phyloP scores from a whole-genome alignment of 2,888 invertebrate species.

The Hyles lineata region DNA sequence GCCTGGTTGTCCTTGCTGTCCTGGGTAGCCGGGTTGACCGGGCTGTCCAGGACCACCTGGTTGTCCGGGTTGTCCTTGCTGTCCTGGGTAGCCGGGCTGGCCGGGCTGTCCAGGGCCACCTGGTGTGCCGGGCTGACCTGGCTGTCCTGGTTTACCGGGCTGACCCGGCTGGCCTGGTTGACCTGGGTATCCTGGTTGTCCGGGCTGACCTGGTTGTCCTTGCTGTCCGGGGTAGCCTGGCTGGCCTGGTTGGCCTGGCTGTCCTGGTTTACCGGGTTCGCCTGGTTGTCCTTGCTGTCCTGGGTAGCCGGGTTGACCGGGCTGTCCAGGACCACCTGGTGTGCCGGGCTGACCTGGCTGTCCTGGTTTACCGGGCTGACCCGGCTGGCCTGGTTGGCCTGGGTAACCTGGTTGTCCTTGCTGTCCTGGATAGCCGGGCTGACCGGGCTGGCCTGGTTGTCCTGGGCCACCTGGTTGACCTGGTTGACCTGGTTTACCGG shows the following conservation, averaged over 20 bases:
- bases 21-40: slow-evolving; percentile 45
- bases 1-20: slow-evolving; percentile 40
- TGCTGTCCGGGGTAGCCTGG: slow-evolving; percentile 36
- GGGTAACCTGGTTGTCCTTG: too few relatives aligned
- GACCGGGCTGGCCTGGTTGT: too few relatives aligned
- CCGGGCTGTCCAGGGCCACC: too few relatives aligned
- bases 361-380: slow-evolving; percentile 12
- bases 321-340: slow-evolving; percentile 48
- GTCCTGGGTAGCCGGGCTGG: slow-evolving; percentile 41
- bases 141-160: slow-evolving; percentile 46
- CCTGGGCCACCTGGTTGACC: slow-evolving; percentile 31
- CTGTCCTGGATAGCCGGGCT: too few relatives aligned
- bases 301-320: slow-evolving; percentile 39
- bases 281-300: slow-evolving; percentile 41
- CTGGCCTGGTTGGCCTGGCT: slow-evolving; percentile 45
- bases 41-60: slow-evolving; percentile 47
- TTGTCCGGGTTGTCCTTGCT: slow-evolving; percentile 39
- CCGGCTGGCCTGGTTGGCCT: background rate
- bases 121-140: slow-evolving; percentile 59
- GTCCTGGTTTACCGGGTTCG: slow-evolving; percentile 48
- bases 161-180: slow-evolving; percentile 41
- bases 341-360: slow-evolving; percentile 45
- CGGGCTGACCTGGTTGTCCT: slow-evolving; percentile 35
- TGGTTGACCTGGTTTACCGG: slow-evolving; percentile 32
- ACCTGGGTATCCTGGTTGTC: slow-evolving; percentile 42